Conservation (phyloP, 2,888 invertebrate species). For the Minunthozetes semirufus region DNA sequence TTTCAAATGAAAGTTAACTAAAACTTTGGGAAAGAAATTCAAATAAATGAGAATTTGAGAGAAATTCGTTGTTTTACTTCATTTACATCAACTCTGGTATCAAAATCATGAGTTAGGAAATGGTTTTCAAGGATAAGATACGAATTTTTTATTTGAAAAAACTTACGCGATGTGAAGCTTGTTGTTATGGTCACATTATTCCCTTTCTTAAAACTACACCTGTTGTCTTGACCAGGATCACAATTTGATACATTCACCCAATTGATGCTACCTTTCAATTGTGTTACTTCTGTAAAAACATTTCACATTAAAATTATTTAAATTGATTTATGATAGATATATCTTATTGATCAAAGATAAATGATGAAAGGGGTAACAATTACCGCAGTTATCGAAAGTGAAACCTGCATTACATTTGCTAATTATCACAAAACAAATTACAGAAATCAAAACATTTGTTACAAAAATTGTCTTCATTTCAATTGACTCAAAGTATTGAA, state of each 20-base stretch:
- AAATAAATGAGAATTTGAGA: background rate
- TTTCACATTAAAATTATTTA: background rate
- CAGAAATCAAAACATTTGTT: background rate
- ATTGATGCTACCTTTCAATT: background rate
- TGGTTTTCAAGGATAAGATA: too few relatives aligned
- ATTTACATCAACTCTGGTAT: too few relatives aligned
- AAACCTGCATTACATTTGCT: background rate
- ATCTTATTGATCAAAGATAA: too few relatives aligned
- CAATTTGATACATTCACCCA: constrained; percentile 1
- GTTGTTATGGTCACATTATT: background rate
- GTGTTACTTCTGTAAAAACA: background rate
- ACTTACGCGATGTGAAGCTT: constrained; percentile 1
- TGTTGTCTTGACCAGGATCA: background rate
- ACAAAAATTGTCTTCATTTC: background rate
- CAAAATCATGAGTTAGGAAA: background rate
- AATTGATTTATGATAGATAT: background rate
- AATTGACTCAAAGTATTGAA: background rate
- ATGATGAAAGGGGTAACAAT: background rate
- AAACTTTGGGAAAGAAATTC: background rate
- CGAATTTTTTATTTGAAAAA: too few relatives aligned
- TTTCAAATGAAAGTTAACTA: background rate
- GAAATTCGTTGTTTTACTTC: too few relatives aligned
- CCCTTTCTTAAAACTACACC: constrained; percentile 18
- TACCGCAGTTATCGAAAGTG: background rate
- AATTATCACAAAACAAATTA: background rate